Evolutionary conservation across 2,888 invertebrate species (phyloP).

Genomic region (Tethea ocularis): DNA sequence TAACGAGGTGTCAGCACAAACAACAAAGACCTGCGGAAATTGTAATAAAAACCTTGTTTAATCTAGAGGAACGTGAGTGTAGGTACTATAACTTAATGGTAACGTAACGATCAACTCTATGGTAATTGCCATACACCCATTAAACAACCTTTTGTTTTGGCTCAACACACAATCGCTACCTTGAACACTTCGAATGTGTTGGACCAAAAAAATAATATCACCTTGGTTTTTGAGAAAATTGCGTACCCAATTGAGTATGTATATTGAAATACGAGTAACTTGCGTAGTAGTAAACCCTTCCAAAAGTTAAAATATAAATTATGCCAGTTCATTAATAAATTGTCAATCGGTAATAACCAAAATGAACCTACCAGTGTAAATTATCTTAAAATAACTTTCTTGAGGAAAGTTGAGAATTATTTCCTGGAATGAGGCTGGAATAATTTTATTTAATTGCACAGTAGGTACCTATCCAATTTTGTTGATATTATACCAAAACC

Average conservation of each 20-base stretch:
- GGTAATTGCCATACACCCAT: slow-evolving; percentile 5
- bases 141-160: slow-evolving; percentile 17
- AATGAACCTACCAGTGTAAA: too few relatives aligned
- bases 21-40: slow-evolving; percentile 1
- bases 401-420: too few relatives aligned
- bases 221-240: slow-evolving; percentile 23
- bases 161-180: slow-evolving; percentile 25
- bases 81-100: not conserved
- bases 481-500: too few relatives aligned
- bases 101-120: not conserved
- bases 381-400: too few relatives aligned
- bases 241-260: slow-evolving; percentile 22
- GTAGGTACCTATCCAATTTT: too few relatives aligned
- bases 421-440: too few relatives aligned
- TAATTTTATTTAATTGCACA: too few relatives aligned
- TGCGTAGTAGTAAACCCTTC: not conserved
- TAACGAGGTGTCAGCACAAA: not conserved
- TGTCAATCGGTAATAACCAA: not conserved
- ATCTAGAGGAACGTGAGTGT: slow-evolving; percentile 1
- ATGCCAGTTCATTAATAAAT: not conserved
- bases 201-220: slow-evolving; percentile 16
- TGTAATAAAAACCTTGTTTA: slow-evolving; percentile 1
- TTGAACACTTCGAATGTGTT: slow-evolving; percentile 29
- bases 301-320: not conserved
- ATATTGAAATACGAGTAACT: not conserved